phyloP scores from a whole-genome alignment of 2,888 invertebrate genomes.

The Sphinx pinastri region DNA sequence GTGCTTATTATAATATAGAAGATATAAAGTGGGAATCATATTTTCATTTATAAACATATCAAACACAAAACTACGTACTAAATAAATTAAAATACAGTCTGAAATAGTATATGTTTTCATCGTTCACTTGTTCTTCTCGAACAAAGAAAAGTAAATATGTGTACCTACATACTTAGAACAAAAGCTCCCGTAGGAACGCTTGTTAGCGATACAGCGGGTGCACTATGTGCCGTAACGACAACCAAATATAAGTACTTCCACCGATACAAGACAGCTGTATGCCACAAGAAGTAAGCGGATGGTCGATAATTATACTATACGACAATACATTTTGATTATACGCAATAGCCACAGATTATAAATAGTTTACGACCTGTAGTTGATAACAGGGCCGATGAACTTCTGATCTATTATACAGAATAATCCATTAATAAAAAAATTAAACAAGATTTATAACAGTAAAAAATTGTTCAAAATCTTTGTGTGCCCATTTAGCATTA shows the following conservation, averaged over 20 bases:
- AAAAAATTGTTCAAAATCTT: no score
- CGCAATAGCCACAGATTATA: neutral
- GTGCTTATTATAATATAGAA: no score
- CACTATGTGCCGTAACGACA: constrained; percentile 42
- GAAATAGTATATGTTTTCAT: neutral
- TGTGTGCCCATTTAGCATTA: no score
- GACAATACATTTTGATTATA: neutral
- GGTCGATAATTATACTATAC: neutral
- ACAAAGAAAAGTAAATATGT: constrained; percentile 31
- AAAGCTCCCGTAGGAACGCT: constrained; percentile 54
- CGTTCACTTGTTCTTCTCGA: neutral
- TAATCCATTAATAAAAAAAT: no score
- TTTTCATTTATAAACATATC: no score
- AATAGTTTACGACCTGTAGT: no score
- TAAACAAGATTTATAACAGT: no score
- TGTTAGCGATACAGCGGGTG: constrained; percentile 58
- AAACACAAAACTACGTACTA: neutral
- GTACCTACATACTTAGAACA: constrained; percentile 43
- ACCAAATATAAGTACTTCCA: constrained; percentile 19
- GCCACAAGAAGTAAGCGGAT: neutral
- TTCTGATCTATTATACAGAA: no score
- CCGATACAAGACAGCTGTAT: neutral
- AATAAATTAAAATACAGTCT: constrained; percentile 1
- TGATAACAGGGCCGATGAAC: no score
- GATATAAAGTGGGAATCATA: no score